Conservation (phyloP, 2,113 vertebrate species). For the Marmota monax region DNA sequence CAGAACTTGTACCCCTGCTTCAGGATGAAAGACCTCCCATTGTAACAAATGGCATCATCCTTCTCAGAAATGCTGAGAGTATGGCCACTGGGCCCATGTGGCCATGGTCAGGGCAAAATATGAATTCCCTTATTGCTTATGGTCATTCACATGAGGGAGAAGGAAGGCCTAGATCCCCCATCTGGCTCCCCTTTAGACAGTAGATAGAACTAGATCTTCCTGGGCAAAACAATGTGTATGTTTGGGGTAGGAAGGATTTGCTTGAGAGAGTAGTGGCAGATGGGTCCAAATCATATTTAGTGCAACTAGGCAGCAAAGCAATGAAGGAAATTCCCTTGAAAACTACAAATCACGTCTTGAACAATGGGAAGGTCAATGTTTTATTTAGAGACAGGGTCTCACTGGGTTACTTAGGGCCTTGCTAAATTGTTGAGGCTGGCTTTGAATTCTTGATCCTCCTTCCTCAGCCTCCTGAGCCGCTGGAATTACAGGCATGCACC, state of each 20-base stretch:
- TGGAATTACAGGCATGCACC: too few relatives aligned
- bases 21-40: constrained; percentile 24
- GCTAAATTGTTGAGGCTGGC: too few relatives aligned
- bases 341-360: neutral
- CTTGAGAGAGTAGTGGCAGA: neutral
- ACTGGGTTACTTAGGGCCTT: too few relatives aligned
- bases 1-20: constrained; percentile 36
- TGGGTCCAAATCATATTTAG: neutral
- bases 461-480: too few relatives aligned
- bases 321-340: constrained; percentile 29
- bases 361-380: constrained; percentile 5
- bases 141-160: neutral
- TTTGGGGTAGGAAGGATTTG: neutral
- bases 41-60: constrained; percentile 34
- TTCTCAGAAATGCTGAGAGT: constrained; percentile 43
- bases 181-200: neutral
- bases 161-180: neutral
- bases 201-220: neutral
- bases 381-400: too few relatives aligned
- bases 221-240: neutral
- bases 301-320: neutral
- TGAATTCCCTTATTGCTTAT: neutral
- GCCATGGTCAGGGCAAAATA: neutral
- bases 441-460: too few relatives aligned
- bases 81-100: constrained; percentile 35